Evolutionary conservation across 1,140 invertebrate genomes (phyloP).

Genomic region (Papilio aristodemus): DNA sequence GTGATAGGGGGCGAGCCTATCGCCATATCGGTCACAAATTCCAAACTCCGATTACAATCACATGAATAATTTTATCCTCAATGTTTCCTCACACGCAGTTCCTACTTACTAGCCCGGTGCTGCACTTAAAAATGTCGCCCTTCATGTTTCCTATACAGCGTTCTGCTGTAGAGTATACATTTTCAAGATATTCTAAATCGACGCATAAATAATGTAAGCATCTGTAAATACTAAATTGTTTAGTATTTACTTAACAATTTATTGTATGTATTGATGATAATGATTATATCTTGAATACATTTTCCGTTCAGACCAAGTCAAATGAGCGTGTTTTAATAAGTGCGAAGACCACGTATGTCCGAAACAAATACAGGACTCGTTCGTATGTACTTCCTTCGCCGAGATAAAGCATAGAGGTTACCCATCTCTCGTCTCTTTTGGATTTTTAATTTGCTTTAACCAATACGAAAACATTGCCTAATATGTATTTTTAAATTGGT

Average conservation of each 20-base stretch:
- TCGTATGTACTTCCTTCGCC: neutral
- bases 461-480: too few species aligned
- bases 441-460: too few species aligned
- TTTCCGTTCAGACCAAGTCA: neutral
- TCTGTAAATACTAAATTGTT: neutral
- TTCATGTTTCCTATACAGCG: neutral
- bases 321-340: neutral
- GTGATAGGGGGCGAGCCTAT: too few species aligned
- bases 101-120: neutral
- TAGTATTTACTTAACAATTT: conserved; percentile 7
- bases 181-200: neutral
- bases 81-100: neutral
- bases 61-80: neutral
- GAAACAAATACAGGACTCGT: neutral
- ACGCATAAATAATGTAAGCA: neutral
- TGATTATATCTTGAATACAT: neutral
- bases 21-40: too few species aligned
- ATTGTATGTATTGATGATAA: conserved; percentile 8
- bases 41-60: too few species aligned
- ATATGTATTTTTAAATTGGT: too few species aligned
- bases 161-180: neutral
- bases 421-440: too few species aligned
- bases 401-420: too few species aligned
- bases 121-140: neutral
- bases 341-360: neutral